Evolutionary conservation across 2,888 invertebrate species (phyloP).

Genomic region (Macrophya annulata): DNA sequence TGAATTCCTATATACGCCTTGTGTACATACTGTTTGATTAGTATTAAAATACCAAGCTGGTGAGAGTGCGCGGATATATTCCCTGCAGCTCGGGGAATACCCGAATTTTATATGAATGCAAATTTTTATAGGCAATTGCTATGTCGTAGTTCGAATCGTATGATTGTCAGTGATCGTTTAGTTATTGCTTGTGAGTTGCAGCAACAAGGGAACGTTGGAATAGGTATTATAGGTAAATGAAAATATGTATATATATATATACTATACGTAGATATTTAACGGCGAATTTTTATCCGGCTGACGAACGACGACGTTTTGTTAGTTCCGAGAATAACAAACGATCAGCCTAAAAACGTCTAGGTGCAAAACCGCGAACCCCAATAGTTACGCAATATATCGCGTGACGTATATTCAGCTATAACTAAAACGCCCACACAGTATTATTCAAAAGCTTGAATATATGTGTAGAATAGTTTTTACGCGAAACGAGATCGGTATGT

Average conservation of each 20-base stretch:
- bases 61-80: neutral
- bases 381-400: constrained; percentile 10
- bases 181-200: too few species aligned
- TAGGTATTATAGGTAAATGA: too few species aligned
- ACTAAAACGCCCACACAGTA: neutral
- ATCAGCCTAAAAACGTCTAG: constrained; percentile 35
- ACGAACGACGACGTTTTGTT: constrained; percentile 7
- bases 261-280: neutral
- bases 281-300: neutral
- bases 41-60: neutral
- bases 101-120: neutral
- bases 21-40: neutral
- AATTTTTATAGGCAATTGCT: neutral
- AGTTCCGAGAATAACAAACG: constrained; percentile 24
- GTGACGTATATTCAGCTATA: neutral
- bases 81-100: neutral
- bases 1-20: too few species aligned
- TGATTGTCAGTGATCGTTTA: neutral
- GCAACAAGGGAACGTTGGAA: too few species aligned
- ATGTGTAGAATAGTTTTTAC: neutral
- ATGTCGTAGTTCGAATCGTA: too few species aligned
- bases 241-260: neutral
- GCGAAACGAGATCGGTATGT: neutral
- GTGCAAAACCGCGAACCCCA: neutral
- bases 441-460: neutral